phyloP scores from a whole-genome alignment of 2,113 vertebrate genomes.

The Buteo buteo region DNA sequence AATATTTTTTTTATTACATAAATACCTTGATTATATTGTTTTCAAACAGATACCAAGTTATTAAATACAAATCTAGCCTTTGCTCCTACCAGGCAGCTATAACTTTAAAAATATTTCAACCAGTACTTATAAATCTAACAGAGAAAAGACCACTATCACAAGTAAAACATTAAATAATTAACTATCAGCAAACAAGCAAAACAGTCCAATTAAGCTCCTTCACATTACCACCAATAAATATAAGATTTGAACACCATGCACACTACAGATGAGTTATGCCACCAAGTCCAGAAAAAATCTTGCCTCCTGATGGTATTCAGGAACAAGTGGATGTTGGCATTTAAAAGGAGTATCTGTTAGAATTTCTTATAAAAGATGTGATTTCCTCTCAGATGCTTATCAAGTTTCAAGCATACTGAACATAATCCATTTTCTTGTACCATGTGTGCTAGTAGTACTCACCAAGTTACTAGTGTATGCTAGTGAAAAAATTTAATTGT shows the following conservation, averaged over 20 bases:
- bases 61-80: not conserved
- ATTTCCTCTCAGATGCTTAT: not conserved
- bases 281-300: not conserved
- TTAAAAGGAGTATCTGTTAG: not conserved
- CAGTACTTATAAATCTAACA: not conserved
- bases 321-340: not conserved
- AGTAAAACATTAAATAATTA: not conserved
- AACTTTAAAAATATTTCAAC: not conserved
- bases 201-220: not conserved
- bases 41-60: not conserved
- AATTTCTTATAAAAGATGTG: not conserved
- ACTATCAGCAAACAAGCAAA: not conserved
- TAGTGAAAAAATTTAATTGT: not conserved
- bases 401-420: not conserved
- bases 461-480: not conserved
- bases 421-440: not conserved
- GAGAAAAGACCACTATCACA: not conserved
- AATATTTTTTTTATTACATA: not conserved
- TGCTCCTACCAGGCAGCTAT: not conserved
- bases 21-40: not conserved
- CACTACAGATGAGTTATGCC: not conserved
- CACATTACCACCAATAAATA: not conserved
- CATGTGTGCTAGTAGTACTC: not conserved
- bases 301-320: not conserved
- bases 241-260: not conserved